These are phyloP conservation scores for Epinephelus coioides DNA, from an alignment of 2,797 vertebrate species.

Conservation along the genomic window DNA sequence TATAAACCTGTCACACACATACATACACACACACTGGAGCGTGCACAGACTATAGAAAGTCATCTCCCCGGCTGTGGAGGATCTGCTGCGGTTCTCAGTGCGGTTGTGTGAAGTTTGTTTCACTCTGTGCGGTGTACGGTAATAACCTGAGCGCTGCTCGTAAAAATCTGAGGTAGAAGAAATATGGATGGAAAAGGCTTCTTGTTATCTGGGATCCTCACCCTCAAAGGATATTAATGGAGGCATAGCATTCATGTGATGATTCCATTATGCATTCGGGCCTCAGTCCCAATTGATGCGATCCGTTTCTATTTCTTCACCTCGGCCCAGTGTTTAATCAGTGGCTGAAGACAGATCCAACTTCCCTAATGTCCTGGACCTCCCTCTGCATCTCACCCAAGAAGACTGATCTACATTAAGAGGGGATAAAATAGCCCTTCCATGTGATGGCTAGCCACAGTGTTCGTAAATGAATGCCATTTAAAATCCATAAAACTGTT, in stretches of 20 bases:
- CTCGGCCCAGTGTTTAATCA: slow-evolving; percentile 75
- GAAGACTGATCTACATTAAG: slow-evolving; percentile 83
- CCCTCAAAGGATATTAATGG: slow-evolving; percentile 73
- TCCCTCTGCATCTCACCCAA: slow-evolving; percentile 75
- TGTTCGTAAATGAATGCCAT: slow-evolving; percentile 85
- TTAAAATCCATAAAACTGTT: slow-evolving; percentile 88
- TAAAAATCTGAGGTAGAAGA: slow-evolving; percentile 69
- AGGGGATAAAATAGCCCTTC: slow-evolving; percentile 82
- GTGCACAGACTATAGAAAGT: slow-evolving; percentile 80
- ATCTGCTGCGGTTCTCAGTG: slow-evolving; percentile 69
- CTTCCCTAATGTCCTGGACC: slow-evolving; percentile 78
- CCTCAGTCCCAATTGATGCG: slow-evolving; percentile 67
- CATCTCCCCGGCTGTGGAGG: slow-evolving; percentile 70
- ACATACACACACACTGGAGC: slow-evolving; percentile 65
- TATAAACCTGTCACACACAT: slow-evolving; percentile 85
- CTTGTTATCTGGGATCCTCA: slow-evolving; percentile 64
- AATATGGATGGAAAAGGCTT: slow-evolving; percentile 65
- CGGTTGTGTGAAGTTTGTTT: slow-evolving; percentile 73
- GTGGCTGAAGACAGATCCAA: slow-evolving; percentile 77
- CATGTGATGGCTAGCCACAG: slow-evolving; percentile 78
- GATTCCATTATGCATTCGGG: slow-evolving; percentile 71
- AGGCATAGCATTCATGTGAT: slow-evolving; percentile 57
- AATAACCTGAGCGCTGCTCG: slow-evolving; percentile 65
- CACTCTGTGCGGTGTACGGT: slow-evolving; percentile 37
- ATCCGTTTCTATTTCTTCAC: slow-evolving; percentile 67